Base-by-base conservation (phyloP, 2,113 vertebrate genomes). In the Opisthocomus hoazin region DNA sequence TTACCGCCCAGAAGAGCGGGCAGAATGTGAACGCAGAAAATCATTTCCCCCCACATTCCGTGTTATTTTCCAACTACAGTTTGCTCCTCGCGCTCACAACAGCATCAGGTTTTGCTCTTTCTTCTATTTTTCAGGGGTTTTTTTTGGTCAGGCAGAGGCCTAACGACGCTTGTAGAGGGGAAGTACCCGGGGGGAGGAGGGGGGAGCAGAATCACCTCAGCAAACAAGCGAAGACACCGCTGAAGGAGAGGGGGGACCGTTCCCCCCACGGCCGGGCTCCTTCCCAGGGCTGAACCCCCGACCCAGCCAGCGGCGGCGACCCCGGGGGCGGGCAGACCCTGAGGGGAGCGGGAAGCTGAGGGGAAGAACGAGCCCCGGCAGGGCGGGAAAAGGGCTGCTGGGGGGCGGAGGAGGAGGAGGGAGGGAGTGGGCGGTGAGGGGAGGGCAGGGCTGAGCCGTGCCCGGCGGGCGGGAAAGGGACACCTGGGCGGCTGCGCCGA, bases 401-500 rank as follows among this genome's bases (percentile, higher is more conserved):
- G 50, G 48, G 5, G 34, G 57, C 36, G 48, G 6, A 41, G 51
- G 58, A 61, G 84, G 16, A 27, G 61, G 60, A 19, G 61, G 30
- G 3, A 19, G 39, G 3, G 30, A 34, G 29, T 24, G 43, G 27
- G 43, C 6, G 56, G 43, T 20, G 50, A 36, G 70, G 63, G 73
- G 29, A 48, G 87, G 90, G 92, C 65, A 5, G 76, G 41, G 81
- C 56, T 5, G 76, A 26, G 45, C 65, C 4, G 39, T 6, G 76
- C 61, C 43, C 79, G 53, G 65, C 63, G 69, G 46, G 66, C 39
- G 34, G 14, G 57, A 39, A 79, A 36, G 57, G 34, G 90, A 83
- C 93, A 94, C 95, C 96, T 96, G 95, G 50, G 96, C 89, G 83
- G 82, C 85, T 84, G 91, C 57, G 79, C 68, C 63, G 60, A 76